Percentiles rank a stretch among this genome's conserved stretches.
These are phyloP conservation scores for Ormyrus pomaceus DNA, from an alignment of 2,888 invertebrate species.

Conservation along the genomic window DNA sequence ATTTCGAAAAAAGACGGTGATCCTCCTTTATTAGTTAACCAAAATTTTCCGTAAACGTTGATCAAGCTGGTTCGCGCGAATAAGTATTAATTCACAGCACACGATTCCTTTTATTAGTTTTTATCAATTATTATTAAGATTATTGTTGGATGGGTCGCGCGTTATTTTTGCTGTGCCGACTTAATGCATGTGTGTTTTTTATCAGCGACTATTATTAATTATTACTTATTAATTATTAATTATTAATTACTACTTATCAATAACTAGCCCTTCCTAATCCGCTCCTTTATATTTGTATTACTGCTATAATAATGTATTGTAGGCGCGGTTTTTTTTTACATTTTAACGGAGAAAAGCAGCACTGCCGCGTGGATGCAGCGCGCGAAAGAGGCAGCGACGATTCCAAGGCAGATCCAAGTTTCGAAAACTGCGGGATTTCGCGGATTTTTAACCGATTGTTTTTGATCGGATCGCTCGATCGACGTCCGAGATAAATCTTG, in stretches of 20 bases:
- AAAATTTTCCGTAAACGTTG: slow-evolving; percentile 24
- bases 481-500: background rate
- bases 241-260: slow-evolving; percentile 38
- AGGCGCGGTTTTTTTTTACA: slow-evolving; percentile 24
- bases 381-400: slow-evolving; percentile 20
- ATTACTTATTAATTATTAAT: slow-evolving; percentile 37
- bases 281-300: slow-evolving; percentile 12
- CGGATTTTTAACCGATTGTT: background rate
- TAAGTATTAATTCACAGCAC: slow-evolving; percentile 50
- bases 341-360: background rate
- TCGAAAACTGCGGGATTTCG: slow-evolving; percentile 9
- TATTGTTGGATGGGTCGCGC: slow-evolving; percentile 60
- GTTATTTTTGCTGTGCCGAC: slow-evolving; percentile 45
- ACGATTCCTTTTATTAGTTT: slow-evolving; percentile 52
- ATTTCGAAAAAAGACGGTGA: slow-evolving; percentile 5
- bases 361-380: slow-evolving; percentile 6
- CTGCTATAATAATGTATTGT: background rate
- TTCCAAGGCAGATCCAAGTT: background rate
- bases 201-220: slow-evolving; percentile 46
- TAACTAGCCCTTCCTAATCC: slow-evolving; percentile 1
- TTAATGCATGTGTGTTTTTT: slow-evolving; percentile 58
- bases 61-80: slow-evolving; percentile 27
- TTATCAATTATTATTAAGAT: slow-evolving; percentile 54
- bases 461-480: slow-evolving; percentile 26
- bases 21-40: slow-evolving; percentile 24